These are phyloP conservation scores for Melitaea cinxia DNA, from an alignment of 1,140 invertebrate genomes.

Conservation along the genomic window DNA sequence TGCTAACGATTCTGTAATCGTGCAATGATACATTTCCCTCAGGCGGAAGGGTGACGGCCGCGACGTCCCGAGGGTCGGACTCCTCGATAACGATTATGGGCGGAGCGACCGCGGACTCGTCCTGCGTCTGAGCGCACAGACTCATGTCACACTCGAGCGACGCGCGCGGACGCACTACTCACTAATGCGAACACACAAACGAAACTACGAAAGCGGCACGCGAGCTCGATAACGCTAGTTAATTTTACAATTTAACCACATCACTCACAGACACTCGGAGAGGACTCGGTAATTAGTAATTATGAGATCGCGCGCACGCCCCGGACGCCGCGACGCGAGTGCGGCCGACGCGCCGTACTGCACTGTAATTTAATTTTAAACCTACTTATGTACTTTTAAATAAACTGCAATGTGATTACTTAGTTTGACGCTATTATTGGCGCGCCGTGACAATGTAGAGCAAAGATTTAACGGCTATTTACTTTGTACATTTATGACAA, in stretches of 20 bases:
- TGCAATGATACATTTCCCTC: slow-evolving; percentile 65
- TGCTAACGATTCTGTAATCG: slow-evolving; percentile 65
- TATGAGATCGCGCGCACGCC: slow-evolving; percentile 30
- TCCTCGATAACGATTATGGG: slow-evolving; percentile 59
- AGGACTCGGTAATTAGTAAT: slow-evolving; percentile 26
- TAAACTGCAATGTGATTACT: slow-evolving; percentile 23
- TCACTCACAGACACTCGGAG: slow-evolving; percentile 36
- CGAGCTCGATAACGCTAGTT: slow-evolving; percentile 30
- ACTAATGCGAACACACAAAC: not conserved
- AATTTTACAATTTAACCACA: slow-evolving; percentile 40
- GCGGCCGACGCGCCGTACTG: slow-evolving; percentile 30
- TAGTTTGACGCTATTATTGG: slow-evolving; percentile 10
- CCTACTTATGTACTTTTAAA: slow-evolving; percentile 33
- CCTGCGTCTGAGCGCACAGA: slow-evolving; percentile 38
- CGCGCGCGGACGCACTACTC: slow-evolving; percentile 51
- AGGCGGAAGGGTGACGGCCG: slow-evolving; percentile 49
- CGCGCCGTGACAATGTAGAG: not conserved
- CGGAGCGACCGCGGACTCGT: slow-evolving; percentile 25
- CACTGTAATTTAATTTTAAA: slow-evolving; percentile 42
- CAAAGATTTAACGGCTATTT: slow-evolving; percentile 11
- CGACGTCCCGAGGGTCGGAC: slow-evolving; percentile 54
- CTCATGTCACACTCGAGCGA: slow-evolving; percentile 56
- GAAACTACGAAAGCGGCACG: slow-evolving; percentile 38
- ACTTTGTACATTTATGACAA: not conserved
- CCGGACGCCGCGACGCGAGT: slow-evolving; percentile 31